A percentile compares a stretch with the other conserved stretches of the same genome.
phyloP scores from a whole-genome alignment of 2,797 vertebrate species.

The Nothura maculosa region DNA sequence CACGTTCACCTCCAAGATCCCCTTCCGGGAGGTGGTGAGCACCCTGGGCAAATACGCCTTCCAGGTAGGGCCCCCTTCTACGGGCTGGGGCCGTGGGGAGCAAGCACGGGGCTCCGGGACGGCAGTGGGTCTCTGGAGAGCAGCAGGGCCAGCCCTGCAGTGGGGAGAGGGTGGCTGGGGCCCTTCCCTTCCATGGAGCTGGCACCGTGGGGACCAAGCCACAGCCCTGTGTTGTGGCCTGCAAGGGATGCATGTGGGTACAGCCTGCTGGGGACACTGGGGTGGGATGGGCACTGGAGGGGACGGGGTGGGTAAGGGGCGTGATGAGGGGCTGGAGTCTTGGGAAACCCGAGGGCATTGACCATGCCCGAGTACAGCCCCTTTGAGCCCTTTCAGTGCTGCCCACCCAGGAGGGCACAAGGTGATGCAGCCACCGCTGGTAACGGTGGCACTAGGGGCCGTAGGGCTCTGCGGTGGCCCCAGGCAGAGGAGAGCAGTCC shows the following conservation, averaged over 20 bases:
- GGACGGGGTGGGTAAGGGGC: not conserved
- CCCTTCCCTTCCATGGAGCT: not conserved
- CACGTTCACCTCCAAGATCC: slow-evolving; percentile 96
- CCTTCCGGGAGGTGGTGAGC: slow-evolving; percentile 91
- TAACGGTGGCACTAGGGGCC: not conserved
- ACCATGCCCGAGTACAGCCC: not conserved
- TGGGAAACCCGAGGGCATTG: not conserved
- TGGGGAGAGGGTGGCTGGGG: fast-evolving
- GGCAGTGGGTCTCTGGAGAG: not conserved
- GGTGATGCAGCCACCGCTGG: too few species aligned
- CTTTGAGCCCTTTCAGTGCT: not conserved
- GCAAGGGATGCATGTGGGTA: fast-evolving
- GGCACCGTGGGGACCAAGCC: not conserved
- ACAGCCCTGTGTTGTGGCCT: not conserved
- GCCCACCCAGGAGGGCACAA: not conserved
- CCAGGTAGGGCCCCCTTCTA: slow-evolving; percentile 47
- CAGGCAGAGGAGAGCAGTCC: not conserved
- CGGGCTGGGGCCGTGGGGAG: not conserved
- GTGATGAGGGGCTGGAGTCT: not conserved
- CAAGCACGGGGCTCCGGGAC: not conserved
- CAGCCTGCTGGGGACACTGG: not conserved
- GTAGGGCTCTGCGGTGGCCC: not conserved
- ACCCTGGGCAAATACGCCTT: slow-evolving; percentile 93
- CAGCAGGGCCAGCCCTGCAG: not conserved
- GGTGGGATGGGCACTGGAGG: not conserved